Evolutionary conservation across 2,113 vertebrate species (phyloP), one percentile per base, ranked within the genome.

Genomic region (Oostethus manadensis): DNA sequence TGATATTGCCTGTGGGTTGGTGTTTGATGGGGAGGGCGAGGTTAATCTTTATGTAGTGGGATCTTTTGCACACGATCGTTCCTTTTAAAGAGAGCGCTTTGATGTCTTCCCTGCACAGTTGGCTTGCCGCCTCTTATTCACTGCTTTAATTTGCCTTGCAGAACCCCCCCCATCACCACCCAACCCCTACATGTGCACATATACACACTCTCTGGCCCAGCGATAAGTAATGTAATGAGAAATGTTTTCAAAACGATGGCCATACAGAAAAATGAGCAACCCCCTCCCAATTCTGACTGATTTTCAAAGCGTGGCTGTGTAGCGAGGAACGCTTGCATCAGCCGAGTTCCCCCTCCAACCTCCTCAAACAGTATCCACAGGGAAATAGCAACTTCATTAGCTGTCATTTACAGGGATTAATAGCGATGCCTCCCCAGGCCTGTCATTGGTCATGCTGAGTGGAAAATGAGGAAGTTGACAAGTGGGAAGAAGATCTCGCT

Each of bases 161-260:
- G 77, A 21, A 53, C 64, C 78, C 79, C 78, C 77, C 23, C 14
- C 22, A 33, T 33, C 29, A 33, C 29, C 29, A 6, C 29, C 29
- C 15, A 13, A 23, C 14, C 47, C 48, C 22, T 15, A 15, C 21
- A 50, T n/a, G n/a, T n/a, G n/a, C n/a, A n/a, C n/a, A n/a, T n/a
- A n/a, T 14, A 50, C 48, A 16, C 48, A 23, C 80, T 66, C 76
- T 68, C 73, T 6, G 75, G 65, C 67, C 64, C 56, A 9, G 70
- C 48, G 84, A 88, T 88, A 88, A 85, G 83, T n/a, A n/a, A 83
- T 86, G 83, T 82, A 86, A 86, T 86, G 83, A 82, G 86, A 82
- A 85, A 79, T 79, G 76, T 83, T 84, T 80, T 74, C 62, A 70
- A 64, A 75, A 78, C 42, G 66, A 64, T 64, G 61, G 57, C 60